Conservation (phyloP, 2,797 vertebrate species). For the Manis pentadactyla region DNA sequence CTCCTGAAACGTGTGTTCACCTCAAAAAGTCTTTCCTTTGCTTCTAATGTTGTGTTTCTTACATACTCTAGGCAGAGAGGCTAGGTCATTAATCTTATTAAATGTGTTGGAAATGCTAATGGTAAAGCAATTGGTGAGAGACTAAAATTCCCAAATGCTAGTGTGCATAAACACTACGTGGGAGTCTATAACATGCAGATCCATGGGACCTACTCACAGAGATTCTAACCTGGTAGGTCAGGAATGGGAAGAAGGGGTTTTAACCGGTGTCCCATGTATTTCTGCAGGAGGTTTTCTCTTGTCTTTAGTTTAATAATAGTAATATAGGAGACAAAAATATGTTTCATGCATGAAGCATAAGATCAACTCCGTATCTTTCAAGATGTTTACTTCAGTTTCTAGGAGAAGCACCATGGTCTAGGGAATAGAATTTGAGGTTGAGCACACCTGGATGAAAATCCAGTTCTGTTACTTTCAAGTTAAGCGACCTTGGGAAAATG, state of each 20-base stretch:
- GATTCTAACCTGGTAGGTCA: neutral
- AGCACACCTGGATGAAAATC: neutral
- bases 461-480: neutral
- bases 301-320: neutral
- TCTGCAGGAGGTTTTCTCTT: neutral
- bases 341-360: neutral
- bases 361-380: neutral
- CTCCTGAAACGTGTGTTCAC: neutral
- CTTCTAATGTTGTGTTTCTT: constrained; percentile 13
- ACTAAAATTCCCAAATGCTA: neutral
- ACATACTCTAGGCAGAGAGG: neutral
- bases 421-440: neutral
- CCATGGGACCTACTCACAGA: neutral
- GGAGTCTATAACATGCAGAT: neutral
- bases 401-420: neutral
- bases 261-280: neutral
- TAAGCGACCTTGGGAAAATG: neutral
- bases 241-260: neutral
- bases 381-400: neutral
- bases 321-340: neutral
- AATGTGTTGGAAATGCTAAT: constrained; percentile 28
- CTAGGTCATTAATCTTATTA: constrained; percentile 60
- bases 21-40: constrained; percentile 21
- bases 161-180: neutral
- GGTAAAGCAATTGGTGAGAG: neutral